Percentiles rank a stretch among this genome's conserved stretches.
Evolutionary conservation across 1,140 invertebrate genomes (phyloP).

Genomic region (Pteromalus puparum): DNA sequence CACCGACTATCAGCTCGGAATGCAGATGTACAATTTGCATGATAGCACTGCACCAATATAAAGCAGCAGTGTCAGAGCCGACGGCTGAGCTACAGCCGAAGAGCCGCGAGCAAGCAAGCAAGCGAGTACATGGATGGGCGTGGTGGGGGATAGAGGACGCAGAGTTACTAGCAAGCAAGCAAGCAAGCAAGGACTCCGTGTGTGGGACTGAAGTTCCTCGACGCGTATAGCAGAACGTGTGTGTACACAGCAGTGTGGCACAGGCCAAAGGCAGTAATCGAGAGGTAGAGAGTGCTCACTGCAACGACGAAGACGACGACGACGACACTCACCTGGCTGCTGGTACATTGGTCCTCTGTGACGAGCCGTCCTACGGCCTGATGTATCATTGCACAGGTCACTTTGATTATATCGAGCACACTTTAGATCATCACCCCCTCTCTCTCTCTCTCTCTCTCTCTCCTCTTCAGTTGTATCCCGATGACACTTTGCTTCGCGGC

Average conservation of each 20-base stretch:
- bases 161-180: not conserved
- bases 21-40: constrained; percentile 36
- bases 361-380: constrained; percentile 57
- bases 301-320: constrained; percentile 53
- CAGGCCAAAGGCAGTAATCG: not conserved
- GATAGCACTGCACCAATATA: constrained; percentile 22
- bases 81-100: not conserved
- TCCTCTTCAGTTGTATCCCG: not conserved
- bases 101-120: constrained; percentile 1
- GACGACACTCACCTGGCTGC: constrained; percentile 66
- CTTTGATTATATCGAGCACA: constrained; percentile 48
- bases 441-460: not conserved
- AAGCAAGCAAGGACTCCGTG: not conserved
- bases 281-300: constrained; percentile 29
- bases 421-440: constrained; percentile 40
- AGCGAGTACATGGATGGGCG: constrained; percentile 54
- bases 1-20: not conserved
- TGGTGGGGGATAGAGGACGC: constrained; percentile 55
- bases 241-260: not conserved
- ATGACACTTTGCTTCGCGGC: not conserved
- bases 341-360: constrained; percentile 73
- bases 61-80: not conserved
- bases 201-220: not conserved
- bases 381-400: constrained; percentile 71
- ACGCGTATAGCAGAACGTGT: not conserved